phyloP scores from a whole-genome alignment of 2,797 vertebrate genomes.

The Zalophus californianus region DNA sequence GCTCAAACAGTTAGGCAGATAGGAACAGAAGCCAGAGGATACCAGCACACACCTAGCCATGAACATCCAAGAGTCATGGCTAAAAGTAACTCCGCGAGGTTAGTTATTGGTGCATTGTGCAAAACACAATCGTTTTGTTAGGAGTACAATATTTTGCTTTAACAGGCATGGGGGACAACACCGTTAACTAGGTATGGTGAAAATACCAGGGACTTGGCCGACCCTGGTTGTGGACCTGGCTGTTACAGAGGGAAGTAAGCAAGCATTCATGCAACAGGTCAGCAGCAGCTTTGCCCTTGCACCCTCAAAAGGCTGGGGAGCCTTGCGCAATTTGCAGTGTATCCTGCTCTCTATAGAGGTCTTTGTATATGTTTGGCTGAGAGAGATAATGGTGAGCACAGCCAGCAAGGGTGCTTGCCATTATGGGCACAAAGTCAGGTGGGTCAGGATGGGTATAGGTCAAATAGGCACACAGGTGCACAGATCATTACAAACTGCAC shows the following conservation, averaged over 20 bases:
- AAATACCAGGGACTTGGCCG: neutral
- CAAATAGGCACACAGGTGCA: rapidly evolving
- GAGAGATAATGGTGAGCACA: rapidly evolving
- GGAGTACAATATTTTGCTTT: neutral
- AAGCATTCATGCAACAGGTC: neutral
- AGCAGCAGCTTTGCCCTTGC: neutral
- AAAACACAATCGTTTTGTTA: neutral
- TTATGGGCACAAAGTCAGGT: rapidly evolving
- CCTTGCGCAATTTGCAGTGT: rapidly evolving
- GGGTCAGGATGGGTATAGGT: rapidly evolving
- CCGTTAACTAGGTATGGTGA: neutral
- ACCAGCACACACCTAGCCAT: rapidly evolving
- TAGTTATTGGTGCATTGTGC: neutral
- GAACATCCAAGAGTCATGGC: neutral
- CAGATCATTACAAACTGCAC: rapidly evolving
- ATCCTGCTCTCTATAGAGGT: rapidly evolving
- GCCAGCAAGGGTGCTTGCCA: neutral
- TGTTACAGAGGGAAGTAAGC: neutral
- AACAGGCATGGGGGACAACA: neutral
- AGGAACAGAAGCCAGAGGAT: neutral
- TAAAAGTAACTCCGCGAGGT: neutral
- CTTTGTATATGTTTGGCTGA: rapidly evolving
- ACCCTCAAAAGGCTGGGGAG: neutral
- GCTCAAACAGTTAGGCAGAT: neutral
- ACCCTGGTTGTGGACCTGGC: neutral